Percentiles rank a stretch among this genome's conserved stretches.
These are phyloP conservation scores for Natator depressus DNA, from an alignment of 2,113 vertebrate genomes.

Conservation along the genomic window DNA sequence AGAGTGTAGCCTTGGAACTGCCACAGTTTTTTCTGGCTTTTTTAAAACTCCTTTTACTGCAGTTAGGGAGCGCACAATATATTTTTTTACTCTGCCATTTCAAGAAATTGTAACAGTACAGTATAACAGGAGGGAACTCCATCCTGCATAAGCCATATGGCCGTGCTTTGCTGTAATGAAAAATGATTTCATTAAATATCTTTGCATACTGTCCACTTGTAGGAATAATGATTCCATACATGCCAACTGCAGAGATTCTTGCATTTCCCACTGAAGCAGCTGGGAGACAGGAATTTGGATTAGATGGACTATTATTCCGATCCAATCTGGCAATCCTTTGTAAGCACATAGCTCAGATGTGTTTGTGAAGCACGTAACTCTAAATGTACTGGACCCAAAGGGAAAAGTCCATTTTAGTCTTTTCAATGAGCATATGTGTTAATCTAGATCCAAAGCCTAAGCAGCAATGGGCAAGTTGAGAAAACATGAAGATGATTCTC, in stretches of 20 bases:
- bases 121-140: neutral
- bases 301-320: neutral
- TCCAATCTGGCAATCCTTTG: neutral
- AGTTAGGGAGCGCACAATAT: neutral
- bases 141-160: neutral
- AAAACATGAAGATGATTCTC: slow-evolving; percentile 10
- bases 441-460: neutral
- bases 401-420: neutral
- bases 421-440: neutral
- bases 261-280: neutral
- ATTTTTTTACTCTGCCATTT: neutral
- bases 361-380: neutral
- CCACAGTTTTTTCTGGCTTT: neutral
- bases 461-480: neutral
- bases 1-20: neutral
- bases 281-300: neutral
- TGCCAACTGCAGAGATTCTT: neutral
- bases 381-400: neutral
- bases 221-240: neutral
- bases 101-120: neutral
- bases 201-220: slow-evolving; percentile 31
- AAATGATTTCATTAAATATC: slow-evolving; percentile 22
- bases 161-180: neutral
- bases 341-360: neutral
- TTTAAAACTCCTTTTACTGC: neutral